Percentiles rank a stretch among this genome's conserved stretches.
Conservation (phyloP, 2,113 vertebrate species). For the Oreocharis arfaki region DNA sequence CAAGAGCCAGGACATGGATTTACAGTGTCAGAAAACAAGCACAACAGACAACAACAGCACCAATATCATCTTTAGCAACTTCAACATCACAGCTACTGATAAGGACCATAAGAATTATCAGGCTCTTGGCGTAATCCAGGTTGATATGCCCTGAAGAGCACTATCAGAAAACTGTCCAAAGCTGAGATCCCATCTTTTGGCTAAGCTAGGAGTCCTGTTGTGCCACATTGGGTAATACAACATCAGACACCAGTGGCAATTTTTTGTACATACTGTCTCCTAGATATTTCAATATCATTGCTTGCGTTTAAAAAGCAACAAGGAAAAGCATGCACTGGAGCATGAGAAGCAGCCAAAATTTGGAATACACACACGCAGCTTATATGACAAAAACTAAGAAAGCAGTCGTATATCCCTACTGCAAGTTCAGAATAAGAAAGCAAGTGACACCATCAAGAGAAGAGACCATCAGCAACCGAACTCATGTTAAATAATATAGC, state of each 20-base stretch:
- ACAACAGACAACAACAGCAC: neutral
- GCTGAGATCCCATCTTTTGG: neutral
- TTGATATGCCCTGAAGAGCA: neutral
- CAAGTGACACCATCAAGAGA: neutral
- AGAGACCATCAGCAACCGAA: neutral
- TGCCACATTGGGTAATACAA: neutral
- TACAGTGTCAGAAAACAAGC: neutral
- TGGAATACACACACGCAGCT: neutral
- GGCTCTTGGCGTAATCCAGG: neutral
- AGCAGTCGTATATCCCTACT: neutral
- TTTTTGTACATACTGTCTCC: neutral
- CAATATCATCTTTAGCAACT: neutral
- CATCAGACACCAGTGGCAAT: neutral
- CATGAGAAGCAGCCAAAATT: neutral
- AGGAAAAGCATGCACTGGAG: neutral
- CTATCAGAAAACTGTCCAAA: neutral
- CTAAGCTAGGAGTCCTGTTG: fast-evolving
- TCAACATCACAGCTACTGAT: neutral
- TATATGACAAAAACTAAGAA: neutral
- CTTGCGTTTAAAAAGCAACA: neutral
- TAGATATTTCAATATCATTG: neutral
- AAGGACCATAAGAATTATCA: neutral
- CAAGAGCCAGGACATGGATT: neutral
- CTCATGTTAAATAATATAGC: neutral
- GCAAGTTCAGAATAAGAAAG: neutral